A percentile compares a stretch with the other conserved stretches of the same genome.
Conservation (phyloP, 1,140 invertebrate species). For the Diabrotica undecimpunctata region DNA sequence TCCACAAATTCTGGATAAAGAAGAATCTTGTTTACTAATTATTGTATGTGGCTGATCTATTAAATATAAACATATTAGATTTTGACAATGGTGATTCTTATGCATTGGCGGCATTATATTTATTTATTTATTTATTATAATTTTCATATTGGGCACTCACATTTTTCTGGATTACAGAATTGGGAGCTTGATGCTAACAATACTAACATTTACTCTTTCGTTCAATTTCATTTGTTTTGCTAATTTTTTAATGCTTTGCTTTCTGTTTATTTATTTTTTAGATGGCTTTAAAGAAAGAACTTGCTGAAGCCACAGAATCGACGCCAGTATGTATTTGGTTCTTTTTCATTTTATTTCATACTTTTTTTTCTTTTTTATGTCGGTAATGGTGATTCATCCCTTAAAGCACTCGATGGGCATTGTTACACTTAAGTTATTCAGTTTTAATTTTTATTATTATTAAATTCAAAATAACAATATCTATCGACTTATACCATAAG, state of each 20-base stretch:
- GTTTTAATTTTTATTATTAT: no score
- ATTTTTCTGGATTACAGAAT: background rate
- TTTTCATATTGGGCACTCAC: background rate
- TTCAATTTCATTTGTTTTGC: conserved; percentile 10
- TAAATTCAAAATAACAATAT: no score
- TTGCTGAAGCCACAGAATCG: conserved; percentile 49
- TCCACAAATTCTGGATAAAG: no score
- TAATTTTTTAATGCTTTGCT: conserved; percentile 40
- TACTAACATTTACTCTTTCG: conserved; percentile 5
- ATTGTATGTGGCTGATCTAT: no score
- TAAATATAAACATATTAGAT: no score
- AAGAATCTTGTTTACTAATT: no score
- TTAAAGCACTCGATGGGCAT: no score
- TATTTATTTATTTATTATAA: background rate
- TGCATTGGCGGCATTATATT: no score
- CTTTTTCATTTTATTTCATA: conserved; percentile 11
- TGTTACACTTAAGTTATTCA: no score
- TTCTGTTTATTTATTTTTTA: conserved; percentile 51
- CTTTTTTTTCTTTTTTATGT: conserved; percentile 10
- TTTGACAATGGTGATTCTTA: no score
- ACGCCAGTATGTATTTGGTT: conserved; percentile 57
- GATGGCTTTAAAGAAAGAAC: conserved; percentile 23
- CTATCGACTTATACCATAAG: no score
- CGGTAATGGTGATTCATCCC: no score
- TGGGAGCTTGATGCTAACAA: background rate